Conservation (phyloP, 2,888 invertebrate genomes). For the Psylliodes chrysocephalus region DNA sequence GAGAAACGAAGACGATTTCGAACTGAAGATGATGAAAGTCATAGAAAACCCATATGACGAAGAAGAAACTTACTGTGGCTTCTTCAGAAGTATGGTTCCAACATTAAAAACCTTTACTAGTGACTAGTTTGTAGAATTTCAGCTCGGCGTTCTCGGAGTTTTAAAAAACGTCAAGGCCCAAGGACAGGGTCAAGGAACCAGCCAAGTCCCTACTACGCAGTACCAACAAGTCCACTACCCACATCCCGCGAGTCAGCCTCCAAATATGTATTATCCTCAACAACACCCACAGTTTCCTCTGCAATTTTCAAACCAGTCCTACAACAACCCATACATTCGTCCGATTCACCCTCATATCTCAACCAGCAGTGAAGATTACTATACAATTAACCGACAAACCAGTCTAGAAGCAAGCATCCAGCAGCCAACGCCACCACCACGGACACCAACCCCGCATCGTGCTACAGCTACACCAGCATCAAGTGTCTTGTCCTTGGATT, state of each 20-base stretch:
- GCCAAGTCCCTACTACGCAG: not conserved
- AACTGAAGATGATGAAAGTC: slow-evolving; percentile 14
- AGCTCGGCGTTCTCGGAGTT: slow-evolving; percentile 14
- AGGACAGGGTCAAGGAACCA: no score
- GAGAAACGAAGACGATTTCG: slow-evolving; percentile 10
- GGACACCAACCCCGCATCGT: slow-evolving; percentile 2
- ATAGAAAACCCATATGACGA: slow-evolving; percentile 5
- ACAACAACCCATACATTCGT: slow-evolving; percentile 6
- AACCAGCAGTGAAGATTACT: slow-evolving; percentile 5
- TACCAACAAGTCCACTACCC: slow-evolving; percentile 4
- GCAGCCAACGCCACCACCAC: not conserved
- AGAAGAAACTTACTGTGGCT: not conserved
- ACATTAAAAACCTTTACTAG: slow-evolving; percentile 5
- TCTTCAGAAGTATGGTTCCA: slow-evolving; percentile 1
- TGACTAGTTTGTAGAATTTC: slow-evolving; percentile 15
- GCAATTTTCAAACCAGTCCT: slow-evolving; percentile 8
- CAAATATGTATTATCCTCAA: slow-evolving; percentile 8
- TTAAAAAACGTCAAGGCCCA: no score
- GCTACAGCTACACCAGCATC: not conserved
- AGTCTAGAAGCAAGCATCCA: slow-evolving; percentile 5
- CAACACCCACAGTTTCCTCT: slow-evolving; percentile 2
- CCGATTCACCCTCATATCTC: slow-evolving; percentile 4
- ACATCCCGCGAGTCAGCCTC: not conserved
- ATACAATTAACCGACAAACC: slow-evolving; percentile 1
- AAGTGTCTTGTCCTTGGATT: slow-evolving; percentile 7